phyloP scores from a whole-genome alignment of 2,113 vertebrate species.

The Phainopepla nitens region DNA sequence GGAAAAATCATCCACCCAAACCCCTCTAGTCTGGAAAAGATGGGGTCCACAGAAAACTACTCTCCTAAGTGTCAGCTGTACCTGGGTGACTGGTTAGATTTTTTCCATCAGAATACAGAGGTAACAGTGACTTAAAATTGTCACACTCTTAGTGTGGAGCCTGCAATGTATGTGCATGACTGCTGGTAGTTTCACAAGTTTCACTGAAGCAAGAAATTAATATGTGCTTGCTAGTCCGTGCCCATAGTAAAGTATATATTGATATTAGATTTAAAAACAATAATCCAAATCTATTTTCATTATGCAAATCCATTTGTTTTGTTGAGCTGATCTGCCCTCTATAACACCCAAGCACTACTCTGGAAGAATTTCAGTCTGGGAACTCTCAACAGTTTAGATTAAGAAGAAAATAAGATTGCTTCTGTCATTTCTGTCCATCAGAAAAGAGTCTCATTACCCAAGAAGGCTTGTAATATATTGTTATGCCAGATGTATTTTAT shows the following conservation, averaged over 20 bases:
- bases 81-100: neutral
- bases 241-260: neutral
- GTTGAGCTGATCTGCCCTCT: neutral
- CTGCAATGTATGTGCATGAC: neutral
- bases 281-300: neutral
- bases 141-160: neutral
- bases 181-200: neutral
- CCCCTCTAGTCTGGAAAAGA: neutral
- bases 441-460: neutral
- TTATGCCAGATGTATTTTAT: constrained; percentile 8
- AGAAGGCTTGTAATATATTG: neutral
- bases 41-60: neutral
- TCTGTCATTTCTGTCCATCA: constrained; percentile 14
- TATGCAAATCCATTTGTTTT: neutral
- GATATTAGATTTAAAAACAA: neutral
- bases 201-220: neutral
- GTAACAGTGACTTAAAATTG: neutral
- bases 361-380: neutral
- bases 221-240: neutral
- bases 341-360: neutral
- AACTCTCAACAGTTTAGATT: neutral
- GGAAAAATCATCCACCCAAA: rapidly evolving
- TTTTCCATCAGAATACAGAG: neutral
- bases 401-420: neutral
- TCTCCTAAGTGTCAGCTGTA: neutral